Evolutionary conservation across 2,113 vertebrate species (phyloP).

Genomic region (Ctenomys sociabilis): DNA sequence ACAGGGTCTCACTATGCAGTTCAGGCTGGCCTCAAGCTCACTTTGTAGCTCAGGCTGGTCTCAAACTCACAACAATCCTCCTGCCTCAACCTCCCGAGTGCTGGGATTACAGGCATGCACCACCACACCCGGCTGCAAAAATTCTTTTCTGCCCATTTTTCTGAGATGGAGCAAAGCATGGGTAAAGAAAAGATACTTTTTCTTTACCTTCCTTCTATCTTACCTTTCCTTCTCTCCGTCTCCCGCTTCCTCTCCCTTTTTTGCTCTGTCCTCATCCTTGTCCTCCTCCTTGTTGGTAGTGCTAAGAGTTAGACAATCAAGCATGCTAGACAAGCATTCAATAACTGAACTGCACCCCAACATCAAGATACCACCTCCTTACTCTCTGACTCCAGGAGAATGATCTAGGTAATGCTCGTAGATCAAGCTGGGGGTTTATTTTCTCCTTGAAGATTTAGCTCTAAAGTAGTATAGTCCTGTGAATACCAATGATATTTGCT

Average conservation of each 20-base stretch:
- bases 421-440: not conserved
- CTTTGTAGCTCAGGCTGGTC: too few relatives aligned
- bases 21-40: too few relatives aligned
- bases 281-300: not conserved
- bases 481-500: not conserved
- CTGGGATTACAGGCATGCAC: too few relatives aligned
- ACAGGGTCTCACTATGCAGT: too few relatives aligned
- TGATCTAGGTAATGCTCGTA: not conserved
- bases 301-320: not conserved
- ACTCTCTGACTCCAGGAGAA: not conserved
- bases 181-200: not conserved
- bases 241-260: not conserved
- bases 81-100: too few relatives aligned
- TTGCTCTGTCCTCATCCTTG: not conserved
- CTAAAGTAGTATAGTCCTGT: not conserved
- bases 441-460: slow-evolving; percentile 23
- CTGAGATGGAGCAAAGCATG: not conserved
- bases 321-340: not conserved
- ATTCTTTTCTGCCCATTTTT: not conserved
- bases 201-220: not conserved
- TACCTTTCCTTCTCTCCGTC: too few relatives aligned
- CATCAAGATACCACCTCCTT: not conserved
- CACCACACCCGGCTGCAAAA: too few relatives aligned
- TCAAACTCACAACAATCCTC: too few relatives aligned
- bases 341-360: not conserved